A percentile compares a stretch with the other conserved stretches of the same genome.
Evolutionary conservation across 2,797 vertebrate species (phyloP).

Genomic region (Ataeniobius toweri): DNA sequence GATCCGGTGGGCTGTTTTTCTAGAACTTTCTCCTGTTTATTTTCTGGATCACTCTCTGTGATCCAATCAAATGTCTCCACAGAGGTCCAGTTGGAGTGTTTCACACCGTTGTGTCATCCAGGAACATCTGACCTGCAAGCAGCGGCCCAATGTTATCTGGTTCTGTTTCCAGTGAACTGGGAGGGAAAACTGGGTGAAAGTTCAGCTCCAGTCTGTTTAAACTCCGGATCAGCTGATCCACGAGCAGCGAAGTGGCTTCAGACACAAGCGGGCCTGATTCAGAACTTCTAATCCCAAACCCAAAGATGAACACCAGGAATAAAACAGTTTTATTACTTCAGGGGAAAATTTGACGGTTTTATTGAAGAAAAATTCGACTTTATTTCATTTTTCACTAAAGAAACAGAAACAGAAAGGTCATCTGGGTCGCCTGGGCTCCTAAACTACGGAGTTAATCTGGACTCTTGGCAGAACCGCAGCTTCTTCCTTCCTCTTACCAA

Average conservation of each 20-base stretch:
- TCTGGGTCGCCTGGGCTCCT: neutral
- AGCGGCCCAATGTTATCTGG: neutral
- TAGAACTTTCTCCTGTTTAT: neutral
- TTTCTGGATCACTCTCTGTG: neutral
- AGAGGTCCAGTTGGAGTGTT: neutral
- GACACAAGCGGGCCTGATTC: neutral
- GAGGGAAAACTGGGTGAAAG: neutral
- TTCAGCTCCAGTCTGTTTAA: neutral
- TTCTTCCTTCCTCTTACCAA: neutral
- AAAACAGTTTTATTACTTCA: neutral
- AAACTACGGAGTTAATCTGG: neutral
- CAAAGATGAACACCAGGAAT: neutral
- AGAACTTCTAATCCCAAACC: neutral
- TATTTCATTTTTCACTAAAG: neutral
- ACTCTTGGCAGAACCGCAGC: neutral
- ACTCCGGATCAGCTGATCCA: neutral
- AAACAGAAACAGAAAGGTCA: neutral
- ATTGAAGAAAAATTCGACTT: neutral
- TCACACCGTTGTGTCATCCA: neutral
- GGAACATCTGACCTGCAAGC: neutral
- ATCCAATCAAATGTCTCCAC: neutral
- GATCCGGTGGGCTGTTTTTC: neutral
- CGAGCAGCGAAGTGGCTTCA: too few relatives aligned
- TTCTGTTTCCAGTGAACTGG: neutral
- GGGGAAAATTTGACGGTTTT: neutral